Conservation (phyloP, 2,888 invertebrate genomes). For the Nycteola revayana region DNA sequence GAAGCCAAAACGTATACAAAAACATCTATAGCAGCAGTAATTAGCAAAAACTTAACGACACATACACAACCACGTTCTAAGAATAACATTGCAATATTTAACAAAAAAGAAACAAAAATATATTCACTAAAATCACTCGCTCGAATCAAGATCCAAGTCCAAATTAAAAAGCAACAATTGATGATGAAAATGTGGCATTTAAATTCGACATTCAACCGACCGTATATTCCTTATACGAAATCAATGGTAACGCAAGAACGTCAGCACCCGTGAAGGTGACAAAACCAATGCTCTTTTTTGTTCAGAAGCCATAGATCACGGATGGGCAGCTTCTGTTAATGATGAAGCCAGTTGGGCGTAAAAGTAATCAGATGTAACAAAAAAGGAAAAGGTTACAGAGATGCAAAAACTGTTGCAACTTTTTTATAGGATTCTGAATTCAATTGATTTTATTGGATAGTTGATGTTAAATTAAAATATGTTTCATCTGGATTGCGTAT, state of each 20-base stretch:
- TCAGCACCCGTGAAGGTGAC: constrained; percentile 36
- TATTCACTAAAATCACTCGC: constrained; percentile 26
- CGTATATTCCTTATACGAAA: constrained; percentile 42
- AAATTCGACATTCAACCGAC: constrained; percentile 20
- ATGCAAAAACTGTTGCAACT: too few relatives aligned
- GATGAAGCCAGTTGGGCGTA: constrained; percentile 12
- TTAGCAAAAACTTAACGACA: too few relatives aligned
- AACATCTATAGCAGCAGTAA: too few relatives aligned
- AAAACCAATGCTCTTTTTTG: constrained; percentile 26
- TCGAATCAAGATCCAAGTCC: constrained; percentile 26
- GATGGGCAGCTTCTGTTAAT: constrained; percentile 12
- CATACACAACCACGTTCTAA: too few relatives aligned
- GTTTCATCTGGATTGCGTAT: too few relatives aligned
- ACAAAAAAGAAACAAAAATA: constrained; percentile 8
- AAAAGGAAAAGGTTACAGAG: too few relatives aligned
- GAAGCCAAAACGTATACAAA: too few relatives aligned
- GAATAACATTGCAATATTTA: too few relatives aligned
- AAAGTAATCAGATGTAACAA: not conserved
- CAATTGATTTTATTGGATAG: too few relatives aligned
- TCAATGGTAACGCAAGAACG: constrained; percentile 18
- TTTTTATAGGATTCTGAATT: too few relatives aligned
- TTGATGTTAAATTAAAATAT: too few relatives aligned
- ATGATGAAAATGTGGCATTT: constrained; percentile 33
- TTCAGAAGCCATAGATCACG: constrained; percentile 7
- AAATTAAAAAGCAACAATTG: constrained; percentile 24